Evolutionary conservation across 2,797 vertebrate genomes (phyloP).

Genomic region (Centropyge bicolor): DNA sequence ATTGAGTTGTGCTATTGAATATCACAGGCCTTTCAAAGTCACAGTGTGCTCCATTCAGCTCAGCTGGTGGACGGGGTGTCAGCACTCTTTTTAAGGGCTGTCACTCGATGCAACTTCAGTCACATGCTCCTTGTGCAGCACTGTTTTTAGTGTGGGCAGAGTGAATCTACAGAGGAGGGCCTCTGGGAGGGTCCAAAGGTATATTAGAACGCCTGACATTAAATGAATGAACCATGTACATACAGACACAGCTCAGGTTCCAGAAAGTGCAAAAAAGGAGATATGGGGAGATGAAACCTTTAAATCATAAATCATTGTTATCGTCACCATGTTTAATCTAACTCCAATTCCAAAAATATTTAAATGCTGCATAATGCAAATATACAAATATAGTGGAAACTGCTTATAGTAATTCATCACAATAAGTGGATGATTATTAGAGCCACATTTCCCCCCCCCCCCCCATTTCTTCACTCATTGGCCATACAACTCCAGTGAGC

Average conservation of each 20-base stretch:
- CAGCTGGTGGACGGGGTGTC: conserved; percentile 39
- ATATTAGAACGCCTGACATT: background rate
- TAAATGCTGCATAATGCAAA: too few species aligned
- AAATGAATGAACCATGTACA: background rate
- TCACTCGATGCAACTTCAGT: conserved; percentile 73
- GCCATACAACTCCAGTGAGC: conserved; percentile 1
- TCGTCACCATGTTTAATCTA: too few species aligned
- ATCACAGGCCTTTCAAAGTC: conserved; percentile 42
- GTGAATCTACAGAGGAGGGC: conserved; percentile 14
- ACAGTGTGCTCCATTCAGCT: conserved; percentile 54
- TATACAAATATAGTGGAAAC: too few species aligned
- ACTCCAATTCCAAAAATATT: too few species aligned
- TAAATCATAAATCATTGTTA: too few species aligned
- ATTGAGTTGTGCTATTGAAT: conserved; percentile 30
- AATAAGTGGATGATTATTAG: too few species aligned
- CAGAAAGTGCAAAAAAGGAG: background rate
- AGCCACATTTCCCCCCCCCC: too few species aligned
- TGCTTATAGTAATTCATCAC: too few species aligned
- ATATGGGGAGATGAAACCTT: background rate
- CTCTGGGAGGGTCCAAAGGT: conserved; percentile 19
- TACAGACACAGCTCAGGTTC: background rate
- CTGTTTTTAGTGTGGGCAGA: conserved; percentile 14
- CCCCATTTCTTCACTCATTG: background rate
- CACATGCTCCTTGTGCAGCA: conserved; percentile 61
- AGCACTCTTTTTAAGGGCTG: conserved; percentile 60